Percentiles rank a stretch among this genome's conserved stretches.
These are phyloP conservation scores for Aphodius sticticus DNA, from an alignment of 2,888 invertebrate genomes.

Conservation along the genomic window DNA sequence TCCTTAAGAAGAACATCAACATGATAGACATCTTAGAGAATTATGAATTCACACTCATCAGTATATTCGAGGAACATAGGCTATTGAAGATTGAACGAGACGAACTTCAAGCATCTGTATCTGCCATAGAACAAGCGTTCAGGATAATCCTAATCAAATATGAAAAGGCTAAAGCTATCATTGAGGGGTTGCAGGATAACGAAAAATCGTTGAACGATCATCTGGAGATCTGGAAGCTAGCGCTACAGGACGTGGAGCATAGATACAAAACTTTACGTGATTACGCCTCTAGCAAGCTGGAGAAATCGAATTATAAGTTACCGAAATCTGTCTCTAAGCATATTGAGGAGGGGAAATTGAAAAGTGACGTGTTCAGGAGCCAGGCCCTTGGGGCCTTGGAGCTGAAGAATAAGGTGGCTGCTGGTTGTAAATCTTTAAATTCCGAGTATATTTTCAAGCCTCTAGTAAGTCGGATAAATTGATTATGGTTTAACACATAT, in stretches of 20 bases:
- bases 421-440: constrained; percentile 18
- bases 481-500: constrained; percentile 12
- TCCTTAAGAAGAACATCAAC: constrained; percentile 28
- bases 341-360: neutral
- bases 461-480: constrained; percentile 43
- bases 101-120: constrained; percentile 45
- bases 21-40: constrained; percentile 43
- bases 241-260: constrained; percentile 44
- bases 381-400: neutral
- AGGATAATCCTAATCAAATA: constrained; percentile 52
- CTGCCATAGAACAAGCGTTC: constrained; percentile 52
- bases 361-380: neutral
- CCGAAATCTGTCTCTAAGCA: constrained; percentile 47
- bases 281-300: constrained; percentile 48
- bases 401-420: constrained; percentile 43
- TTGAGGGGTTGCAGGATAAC: constrained; percentile 51
- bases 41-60: constrained; percentile 51
- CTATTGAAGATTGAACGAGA: constrained; percentile 47
- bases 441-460: constrained; percentile 48
- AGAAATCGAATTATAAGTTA: constrained; percentile 48
- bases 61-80: constrained; percentile 50
- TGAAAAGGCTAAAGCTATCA: constrained; percentile 50
- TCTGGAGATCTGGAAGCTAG: constrained; percentile 47
- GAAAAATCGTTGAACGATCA: constrained; percentile 50
- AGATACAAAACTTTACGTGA: constrained; percentile 47